Evolutionary conservation across 2,797 vertebrate species (phyloP).

Genomic region (Percopsis omiscomaycus): DNA sequence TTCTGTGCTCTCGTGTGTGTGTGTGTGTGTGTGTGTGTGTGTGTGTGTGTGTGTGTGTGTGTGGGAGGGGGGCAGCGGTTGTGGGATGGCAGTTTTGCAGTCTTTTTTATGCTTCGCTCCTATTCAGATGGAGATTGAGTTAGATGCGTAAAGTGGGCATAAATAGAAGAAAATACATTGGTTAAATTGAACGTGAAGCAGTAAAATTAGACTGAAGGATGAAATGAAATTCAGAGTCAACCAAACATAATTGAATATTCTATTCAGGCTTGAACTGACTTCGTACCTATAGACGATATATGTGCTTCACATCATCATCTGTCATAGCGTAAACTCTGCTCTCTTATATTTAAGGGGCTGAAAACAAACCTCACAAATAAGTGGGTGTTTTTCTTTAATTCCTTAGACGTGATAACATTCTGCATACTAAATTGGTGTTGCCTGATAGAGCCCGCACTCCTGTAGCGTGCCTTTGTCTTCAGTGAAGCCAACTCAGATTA

Average conservation of each 20-base stretch:
- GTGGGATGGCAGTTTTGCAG: too few relatives aligned
- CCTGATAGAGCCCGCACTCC: neutral
- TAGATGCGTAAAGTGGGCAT: neutral
- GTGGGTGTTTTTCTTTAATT: neutral
- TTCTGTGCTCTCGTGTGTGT: neutral
- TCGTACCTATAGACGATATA: neutral
- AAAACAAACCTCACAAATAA: neutral
- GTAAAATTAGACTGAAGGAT: neutral
- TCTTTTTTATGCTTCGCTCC: neutral
- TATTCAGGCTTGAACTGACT: neutral
- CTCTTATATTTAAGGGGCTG: too few relatives aligned
- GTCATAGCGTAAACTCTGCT: too few relatives aligned
- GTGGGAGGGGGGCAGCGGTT: neutral
- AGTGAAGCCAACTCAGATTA: neutral
- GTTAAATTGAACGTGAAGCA: neutral
- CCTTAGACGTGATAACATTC: neutral
- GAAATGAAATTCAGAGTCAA: neutral
- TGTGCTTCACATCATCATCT: neutral
- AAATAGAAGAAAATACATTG: slow-evolving; percentile 6
- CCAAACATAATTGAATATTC: neutral
- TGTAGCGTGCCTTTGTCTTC: neutral
- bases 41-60: slow-evolving; percentile 1
- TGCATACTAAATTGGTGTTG: neutral
- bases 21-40: slow-evolving; percentile 12
- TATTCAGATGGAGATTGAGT: neutral